phyloP scores from a whole-genome alignment of 1,140 invertebrate species.

The Pseudomyrmex pallidus region DNA sequence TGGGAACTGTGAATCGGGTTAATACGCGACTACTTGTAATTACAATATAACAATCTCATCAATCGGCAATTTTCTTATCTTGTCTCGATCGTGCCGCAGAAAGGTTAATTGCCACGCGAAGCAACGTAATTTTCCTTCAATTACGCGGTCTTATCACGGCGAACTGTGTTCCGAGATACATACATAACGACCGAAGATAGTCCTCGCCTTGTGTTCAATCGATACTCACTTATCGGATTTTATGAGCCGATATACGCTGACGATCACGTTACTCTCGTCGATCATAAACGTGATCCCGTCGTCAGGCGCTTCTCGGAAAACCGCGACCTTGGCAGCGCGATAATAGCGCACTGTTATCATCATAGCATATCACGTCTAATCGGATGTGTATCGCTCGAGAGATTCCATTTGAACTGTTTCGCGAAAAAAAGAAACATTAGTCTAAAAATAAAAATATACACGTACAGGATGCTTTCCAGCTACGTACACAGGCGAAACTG shows the following conservation, averaged over 20 bases:
- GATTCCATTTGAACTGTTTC: conserved; percentile 1
- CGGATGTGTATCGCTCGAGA: conserved; percentile 30
- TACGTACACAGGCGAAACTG: too few species aligned
- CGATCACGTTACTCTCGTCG: conserved; percentile 10
- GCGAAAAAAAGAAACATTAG: conserved; percentile 43
- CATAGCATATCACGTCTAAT: conserved; percentile 13
- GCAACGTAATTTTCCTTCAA: conserved; percentile 1
- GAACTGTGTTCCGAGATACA: conserved; percentile 4
- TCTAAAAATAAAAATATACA: neutral
- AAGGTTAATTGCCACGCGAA: neutral
- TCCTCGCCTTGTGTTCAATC: conserved; percentile 17
- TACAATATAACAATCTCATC: neutral
- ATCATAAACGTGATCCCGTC: conserved; percentile 9
- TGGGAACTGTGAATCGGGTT: too few species aligned
- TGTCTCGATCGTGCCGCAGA: neutral
- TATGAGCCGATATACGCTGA: conserved; percentile 14
- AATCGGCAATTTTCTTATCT: conserved; percentile 4
- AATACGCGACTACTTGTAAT: neutral
- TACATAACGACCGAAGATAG: conserved; percentile 15
- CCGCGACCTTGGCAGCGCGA: conserved; percentile 14
- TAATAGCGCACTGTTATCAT: conserved; percentile 30
- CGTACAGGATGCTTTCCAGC: too few species aligned
- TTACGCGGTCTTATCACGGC: conserved; percentile 11
- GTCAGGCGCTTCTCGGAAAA: conserved; percentile 15
- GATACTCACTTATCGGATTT: neutral